Evolutionary conservation across 2,888 invertebrate species (phyloP).

Genomic region (Oxystoma pomonae): DNA sequence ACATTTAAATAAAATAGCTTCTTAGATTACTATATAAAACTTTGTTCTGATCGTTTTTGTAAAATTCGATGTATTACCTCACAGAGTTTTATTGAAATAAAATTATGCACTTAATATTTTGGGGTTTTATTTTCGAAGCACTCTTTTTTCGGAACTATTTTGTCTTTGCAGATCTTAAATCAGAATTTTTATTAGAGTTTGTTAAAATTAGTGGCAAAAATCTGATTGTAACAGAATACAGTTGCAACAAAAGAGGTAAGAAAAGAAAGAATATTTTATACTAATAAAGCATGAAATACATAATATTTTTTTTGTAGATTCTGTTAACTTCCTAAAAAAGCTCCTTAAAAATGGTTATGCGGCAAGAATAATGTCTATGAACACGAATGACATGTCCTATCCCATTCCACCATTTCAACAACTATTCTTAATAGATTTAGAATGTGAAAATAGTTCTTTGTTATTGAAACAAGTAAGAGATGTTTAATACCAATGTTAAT

Average conservation of each 20-base stretch:
- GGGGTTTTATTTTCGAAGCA: background rate
- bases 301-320: too few relatives aligned
- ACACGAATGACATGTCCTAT: conserved; percentile 18
- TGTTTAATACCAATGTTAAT: too few relatives aligned
- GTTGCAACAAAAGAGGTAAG: conserved; percentile 30
- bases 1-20: too few relatives aligned
- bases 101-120: background rate
- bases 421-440: conserved; percentile 46
- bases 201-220: background rate
- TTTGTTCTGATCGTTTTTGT: too few relatives aligned
- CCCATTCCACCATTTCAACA: conserved; percentile 36
- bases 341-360: conserved; percentile 23
- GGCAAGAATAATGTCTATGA: conserved; percentile 21
- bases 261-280: background rate
- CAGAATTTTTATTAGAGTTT: background rate
- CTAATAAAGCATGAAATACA: background rate
- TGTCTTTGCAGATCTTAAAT: background rate
- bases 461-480: conserved; percentile 45
- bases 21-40: too few relatives aligned
- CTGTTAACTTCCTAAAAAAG: conserved; percentile 22
- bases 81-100: too few relatives aligned
- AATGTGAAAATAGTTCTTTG: conserved; percentile 39
- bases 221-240: conserved; percentile 24
- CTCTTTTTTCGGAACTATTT: background rate
- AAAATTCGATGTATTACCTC: too few relatives aligned